Evolutionary conservation across 2,113 vertebrate genomes (phyloP), one percentile per base, ranked within the genome.

Genomic region (Struthio camelus): DNA sequence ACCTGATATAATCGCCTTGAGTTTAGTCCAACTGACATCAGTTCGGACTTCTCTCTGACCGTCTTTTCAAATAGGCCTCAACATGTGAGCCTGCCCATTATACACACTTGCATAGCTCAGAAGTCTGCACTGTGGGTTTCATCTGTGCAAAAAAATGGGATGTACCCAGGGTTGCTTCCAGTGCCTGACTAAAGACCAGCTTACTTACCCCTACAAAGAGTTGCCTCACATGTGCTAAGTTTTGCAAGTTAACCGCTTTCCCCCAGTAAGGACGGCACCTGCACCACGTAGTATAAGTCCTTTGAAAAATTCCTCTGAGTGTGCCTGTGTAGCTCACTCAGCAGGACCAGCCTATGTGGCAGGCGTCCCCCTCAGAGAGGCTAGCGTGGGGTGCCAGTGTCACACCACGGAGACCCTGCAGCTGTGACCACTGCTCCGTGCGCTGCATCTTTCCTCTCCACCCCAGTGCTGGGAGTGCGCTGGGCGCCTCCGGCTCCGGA

Each of bases 151-250:
- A 27, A 70, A 17, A 48, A 34, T 11, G 42, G 62, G 48, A 25
- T 0, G 4, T 6, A n/a, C 7, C 6, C 3, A 2, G 42, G 14
- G 25, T 14, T 58, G 16, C 51, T 40, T 34, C n/a, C 40, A 87
- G 27, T 1, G 1, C 61, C 71, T 19, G 30, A 36, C 27, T 13
- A 11, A 72, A 24, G 2, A 5, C 16, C 59, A 20, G 38, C 38
- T 40, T 6, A 14, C 38, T 24, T 42, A 46, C 54, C 54, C 48
- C 3, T 0, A 9, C 62, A 9, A 38, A 10, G 51, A 27, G 65
- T 56, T 56, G 59, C 84, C 2, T 1, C 53, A 17, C 54, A 20
- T 0, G 2, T 0, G 3, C n/a, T 4, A 10, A 36, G 19, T 4
- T 67, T 3, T 38, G 42, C 48, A 23, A 19, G 8, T 1, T 5